Conservation (phyloP, 2,888 invertebrate species). For the Metallyticus violacea region DNA sequence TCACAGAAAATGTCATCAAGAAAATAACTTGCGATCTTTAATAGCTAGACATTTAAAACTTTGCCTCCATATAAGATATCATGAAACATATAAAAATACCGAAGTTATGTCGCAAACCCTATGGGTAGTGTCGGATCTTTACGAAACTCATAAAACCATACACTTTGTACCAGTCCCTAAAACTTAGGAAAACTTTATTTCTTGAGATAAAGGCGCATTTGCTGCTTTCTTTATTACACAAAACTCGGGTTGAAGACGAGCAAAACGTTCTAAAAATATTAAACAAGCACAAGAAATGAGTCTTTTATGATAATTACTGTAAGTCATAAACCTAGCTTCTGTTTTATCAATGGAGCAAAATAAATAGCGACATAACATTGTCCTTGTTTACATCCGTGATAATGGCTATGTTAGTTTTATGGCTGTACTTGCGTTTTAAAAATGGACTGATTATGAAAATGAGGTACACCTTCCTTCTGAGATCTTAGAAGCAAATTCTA, state of each 20-base stretch:
- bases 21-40: no score
- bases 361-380: neutral
- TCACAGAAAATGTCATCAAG: no score
- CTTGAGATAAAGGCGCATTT: neutral
- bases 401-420: neutral
- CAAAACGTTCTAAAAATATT: neutral
- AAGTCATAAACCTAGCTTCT: neutral
- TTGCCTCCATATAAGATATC: no score
- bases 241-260: neutral
- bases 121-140: neutral
- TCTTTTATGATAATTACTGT: neutral
- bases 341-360: neutral
- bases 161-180: neutral
- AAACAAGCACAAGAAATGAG: neutral
- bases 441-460: neutral
- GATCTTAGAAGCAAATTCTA: no score
- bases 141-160: neutral
- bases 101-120: neutral
- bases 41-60: no score
- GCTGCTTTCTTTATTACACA: neutral
- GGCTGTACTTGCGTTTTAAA: neutral
- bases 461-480: neutral
- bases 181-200: neutral
- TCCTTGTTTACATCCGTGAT: neutral
- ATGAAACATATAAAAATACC: neutral